Conservation (phyloP, 2,888 invertebrate genomes). For the Cheiracanthium punctorium region DNA sequence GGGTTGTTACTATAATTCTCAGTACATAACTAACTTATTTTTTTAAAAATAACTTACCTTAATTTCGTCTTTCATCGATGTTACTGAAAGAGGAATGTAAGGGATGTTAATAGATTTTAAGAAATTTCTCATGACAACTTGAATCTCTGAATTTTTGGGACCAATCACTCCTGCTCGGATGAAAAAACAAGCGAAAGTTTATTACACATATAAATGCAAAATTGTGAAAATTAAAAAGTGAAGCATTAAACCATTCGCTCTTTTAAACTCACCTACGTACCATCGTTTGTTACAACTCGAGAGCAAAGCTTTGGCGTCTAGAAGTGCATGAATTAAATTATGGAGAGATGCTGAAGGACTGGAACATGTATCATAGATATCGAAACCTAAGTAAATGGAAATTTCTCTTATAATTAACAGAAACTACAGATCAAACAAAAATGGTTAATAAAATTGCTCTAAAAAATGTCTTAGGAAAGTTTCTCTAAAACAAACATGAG, state of each 20-base stretch:
- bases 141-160: conserved; percentile 42
- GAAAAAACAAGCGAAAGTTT: too few relatives aligned
- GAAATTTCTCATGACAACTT: conserved; percentile 16
- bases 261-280: conserved; percentile 19
- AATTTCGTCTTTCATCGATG: conserved; percentile 46
- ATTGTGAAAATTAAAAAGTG: too few relatives aligned
- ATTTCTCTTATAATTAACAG: neutral
- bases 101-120: conserved; percentile 22
- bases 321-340: conserved; percentile 38
- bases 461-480: too few relatives aligned
- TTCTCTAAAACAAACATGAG: too few relatives aligned
- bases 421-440: neutral
- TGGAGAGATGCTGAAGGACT: conserved; percentile 9
- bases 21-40: too few relatives aligned
- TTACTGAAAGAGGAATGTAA: conserved; percentile 34
- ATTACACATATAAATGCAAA: too few relatives aligned
- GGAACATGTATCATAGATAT: conserved; percentile 60
- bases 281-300: neutral
- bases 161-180: conserved; percentile 65
- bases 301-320: neutral
- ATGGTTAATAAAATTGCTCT: too few relatives aligned
- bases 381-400: conserved; percentile 33
- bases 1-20: too few relatives aligned
- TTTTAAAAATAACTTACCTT: conserved; percentile 33
- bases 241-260: too few relatives aligned